phyloP scores from a whole-genome alignment of 1,140 invertebrate species.

The Lepidotrigona ventralis region DNA sequence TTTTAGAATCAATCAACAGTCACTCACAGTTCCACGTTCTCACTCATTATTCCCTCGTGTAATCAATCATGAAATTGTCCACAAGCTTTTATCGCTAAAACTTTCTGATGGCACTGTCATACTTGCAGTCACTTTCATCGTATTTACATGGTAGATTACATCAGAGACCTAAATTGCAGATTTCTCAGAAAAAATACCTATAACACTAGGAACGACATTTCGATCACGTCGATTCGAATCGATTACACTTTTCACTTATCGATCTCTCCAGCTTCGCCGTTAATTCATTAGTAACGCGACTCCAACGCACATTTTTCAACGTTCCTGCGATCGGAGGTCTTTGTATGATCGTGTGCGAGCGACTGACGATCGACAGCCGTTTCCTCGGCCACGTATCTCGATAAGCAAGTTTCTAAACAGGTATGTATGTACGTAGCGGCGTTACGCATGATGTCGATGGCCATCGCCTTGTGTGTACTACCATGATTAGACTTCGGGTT shows the following conservation, averaged over 20 bases:
- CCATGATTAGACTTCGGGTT: no score
- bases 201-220: not conserved
- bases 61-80: not conserved
- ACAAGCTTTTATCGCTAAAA: not conserved
- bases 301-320: not conserved
- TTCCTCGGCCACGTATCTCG: slow-evolving; percentile 5
- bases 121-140: not conserved
- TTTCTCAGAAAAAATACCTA: not conserved
- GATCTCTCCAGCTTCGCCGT: not conserved
- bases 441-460: not conserved
- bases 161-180: no score
- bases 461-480: not conserved
- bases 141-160: not conserved
- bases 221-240: not conserved
- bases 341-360: not conserved
- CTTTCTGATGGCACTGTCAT: no score
- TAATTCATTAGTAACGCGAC: not conserved
- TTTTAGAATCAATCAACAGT: not conserved
- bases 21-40: no score
- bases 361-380: slow-evolving; percentile 8
- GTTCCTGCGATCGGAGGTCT: not conserved
- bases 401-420: slow-evolving; percentile 21
- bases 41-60: not conserved
- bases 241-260: not conserved
- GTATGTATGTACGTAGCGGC: not conserved